Conservation (phyloP, 2,888 invertebrate species). For the Pharmacophagus antenor region DNA sequence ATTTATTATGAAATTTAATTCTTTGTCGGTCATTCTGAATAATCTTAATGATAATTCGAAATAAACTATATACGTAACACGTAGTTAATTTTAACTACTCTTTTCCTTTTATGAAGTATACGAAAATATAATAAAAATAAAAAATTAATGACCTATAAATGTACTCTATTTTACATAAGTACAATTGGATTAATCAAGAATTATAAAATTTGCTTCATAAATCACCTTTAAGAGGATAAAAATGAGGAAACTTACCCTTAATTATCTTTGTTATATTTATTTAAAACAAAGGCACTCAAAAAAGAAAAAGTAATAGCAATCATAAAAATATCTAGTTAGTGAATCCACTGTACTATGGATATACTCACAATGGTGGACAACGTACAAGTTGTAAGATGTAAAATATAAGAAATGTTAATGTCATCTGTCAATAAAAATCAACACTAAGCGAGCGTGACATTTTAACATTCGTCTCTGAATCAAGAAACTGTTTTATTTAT, state of each 20-base stretch:
- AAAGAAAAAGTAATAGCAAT: neutral
- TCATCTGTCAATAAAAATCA: no score
- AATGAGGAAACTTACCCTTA: neutral
- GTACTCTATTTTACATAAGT: neutral
- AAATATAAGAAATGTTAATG: neutral
- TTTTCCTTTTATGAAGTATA: no score
- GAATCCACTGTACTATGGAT: neutral
- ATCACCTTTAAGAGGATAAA: no score
- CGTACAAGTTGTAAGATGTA: neutral
- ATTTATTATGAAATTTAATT: no score
- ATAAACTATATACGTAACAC: no score
- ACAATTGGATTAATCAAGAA: conserved; percentile 1
- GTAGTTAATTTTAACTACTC: no score
- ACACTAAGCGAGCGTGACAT: neutral
- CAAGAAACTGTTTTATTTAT: no score
- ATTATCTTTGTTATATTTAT: neutral
- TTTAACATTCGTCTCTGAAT: neutral
- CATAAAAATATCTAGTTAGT: neutral
- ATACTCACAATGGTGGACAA: neutral
- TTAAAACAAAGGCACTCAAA: neutral
- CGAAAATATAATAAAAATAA: no score
- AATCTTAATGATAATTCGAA: no score
- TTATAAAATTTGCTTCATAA: neutral
- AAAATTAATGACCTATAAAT: neutral
- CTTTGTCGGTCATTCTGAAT: no score